Conservation (phyloP, 2,113 vertebrate species). For the Ptyas mucosa region DNA sequence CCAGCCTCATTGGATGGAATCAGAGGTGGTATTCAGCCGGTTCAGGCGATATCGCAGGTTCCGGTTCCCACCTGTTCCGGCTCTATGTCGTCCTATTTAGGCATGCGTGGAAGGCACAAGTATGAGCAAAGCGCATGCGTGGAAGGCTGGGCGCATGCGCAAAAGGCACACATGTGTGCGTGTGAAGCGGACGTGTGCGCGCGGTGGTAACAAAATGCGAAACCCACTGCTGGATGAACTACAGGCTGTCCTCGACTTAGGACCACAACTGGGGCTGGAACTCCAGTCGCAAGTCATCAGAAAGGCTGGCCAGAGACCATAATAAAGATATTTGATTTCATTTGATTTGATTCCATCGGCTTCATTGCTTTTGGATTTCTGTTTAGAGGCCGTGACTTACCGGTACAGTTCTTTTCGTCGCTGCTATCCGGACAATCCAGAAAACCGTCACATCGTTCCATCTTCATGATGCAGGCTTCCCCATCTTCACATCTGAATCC, state of each 20-base stretch:
- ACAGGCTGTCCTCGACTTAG: not conserved
- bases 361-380: not conserved
- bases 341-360: not conserved
- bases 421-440: constrained; percentile 93
- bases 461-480: constrained; percentile 79
- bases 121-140: too few relatives aligned
- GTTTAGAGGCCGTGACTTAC: constrained; percentile 57
- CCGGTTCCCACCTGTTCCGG: too few relatives aligned
- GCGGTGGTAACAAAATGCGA: too few relatives aligned
- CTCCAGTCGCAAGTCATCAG: not conserved
- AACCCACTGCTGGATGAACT: too few relatives aligned
- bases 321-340: not conserved
- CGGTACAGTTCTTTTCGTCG: constrained; percentile 85
- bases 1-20: not conserved
- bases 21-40: too few relatives aligned
- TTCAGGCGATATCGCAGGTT: too few relatives aligned
- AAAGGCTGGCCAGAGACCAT: not conserved
- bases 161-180: too few relatives aligned
- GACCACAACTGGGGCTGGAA: not conserved
- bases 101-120: too few relatives aligned
- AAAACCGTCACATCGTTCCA: constrained; percentile 87
- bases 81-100: too few relatives aligned
- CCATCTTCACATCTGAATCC: constrained; percentile 82
- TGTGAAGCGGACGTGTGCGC: too few relatives aligned
- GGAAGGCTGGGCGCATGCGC: too few relatives aligned